A percentile compares a stretch with the other conserved stretches of the same genome.
phyloP scores from a whole-genome alignment of 2,888 invertebrate species.

The Hirtodrosophila duncani region DNA sequence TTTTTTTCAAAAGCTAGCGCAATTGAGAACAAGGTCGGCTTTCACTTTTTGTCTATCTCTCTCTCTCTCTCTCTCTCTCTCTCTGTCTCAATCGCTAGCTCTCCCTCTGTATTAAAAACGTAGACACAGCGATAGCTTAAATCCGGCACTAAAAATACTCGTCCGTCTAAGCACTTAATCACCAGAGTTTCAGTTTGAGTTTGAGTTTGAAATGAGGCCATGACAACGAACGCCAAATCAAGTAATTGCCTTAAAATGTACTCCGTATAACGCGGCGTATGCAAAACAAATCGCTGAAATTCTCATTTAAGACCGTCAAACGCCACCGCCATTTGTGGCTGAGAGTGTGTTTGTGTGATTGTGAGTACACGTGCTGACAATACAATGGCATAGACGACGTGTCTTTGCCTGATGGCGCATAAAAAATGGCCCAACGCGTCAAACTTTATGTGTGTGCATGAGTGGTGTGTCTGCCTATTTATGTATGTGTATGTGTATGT shows the following conservation, averaged over 20 bases:
- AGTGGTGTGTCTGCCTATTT: not conserved
- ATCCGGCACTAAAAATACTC: conserved; percentile 27
- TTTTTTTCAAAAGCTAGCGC: no score
- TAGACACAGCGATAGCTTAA: conserved; percentile 16
- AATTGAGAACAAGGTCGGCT: no score
- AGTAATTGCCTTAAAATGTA: conserved; percentile 58
- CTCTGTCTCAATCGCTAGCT: no score
- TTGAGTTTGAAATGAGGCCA: conserved; percentile 32
- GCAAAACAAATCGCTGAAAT: conserved; percentile 46
- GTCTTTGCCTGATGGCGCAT: conserved; percentile 15
- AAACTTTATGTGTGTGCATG: no score
- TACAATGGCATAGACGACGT: conserved; percentile 7
- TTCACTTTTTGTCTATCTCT: no score
- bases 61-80: no score
- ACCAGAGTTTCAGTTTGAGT: no score
- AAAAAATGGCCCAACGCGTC: conserved; percentile 38
- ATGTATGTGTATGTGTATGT: no score
- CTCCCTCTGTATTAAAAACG: no score
- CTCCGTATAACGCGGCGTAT: conserved; percentile 19
- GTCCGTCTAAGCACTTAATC: conserved; percentile 61
- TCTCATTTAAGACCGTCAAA: conserved; percentile 36
- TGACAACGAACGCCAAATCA: conserved; percentile 21
- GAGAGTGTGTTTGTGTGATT: conserved; percentile 10
- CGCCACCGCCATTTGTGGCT: conserved; percentile 30
- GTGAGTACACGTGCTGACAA: conserved; percentile 22